Conservation (phyloP, 23 tunicate species). For the Clavelina lepadiformis region DNA sequence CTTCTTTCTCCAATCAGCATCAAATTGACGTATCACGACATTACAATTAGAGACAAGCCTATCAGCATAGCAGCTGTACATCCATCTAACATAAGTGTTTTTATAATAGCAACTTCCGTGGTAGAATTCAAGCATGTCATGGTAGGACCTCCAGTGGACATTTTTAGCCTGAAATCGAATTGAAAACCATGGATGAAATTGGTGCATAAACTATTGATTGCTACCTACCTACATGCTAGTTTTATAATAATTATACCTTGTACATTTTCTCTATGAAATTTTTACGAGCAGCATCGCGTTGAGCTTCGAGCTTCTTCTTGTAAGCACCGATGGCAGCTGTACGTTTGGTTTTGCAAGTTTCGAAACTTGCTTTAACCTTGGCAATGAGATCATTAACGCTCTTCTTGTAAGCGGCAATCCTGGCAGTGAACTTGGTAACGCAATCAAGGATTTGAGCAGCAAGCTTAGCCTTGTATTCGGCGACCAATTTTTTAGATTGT, state of each 20-base stretch:
- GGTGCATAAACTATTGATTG: no score
- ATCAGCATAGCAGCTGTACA: slow-evolving; percentile 18
- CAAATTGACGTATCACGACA: slow-evolving; percentile 24
- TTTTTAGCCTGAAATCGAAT: slow-evolving; percentile 27
- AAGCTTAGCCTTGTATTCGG: not conserved
- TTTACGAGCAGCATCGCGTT: not conserved
- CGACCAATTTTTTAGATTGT: not conserved
- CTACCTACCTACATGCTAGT: no score
- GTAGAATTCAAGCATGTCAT: slow-evolving; percentile 15
- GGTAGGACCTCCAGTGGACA: slow-evolving; percentile 26
- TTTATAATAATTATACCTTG: no score
- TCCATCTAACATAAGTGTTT: slow-evolving; percentile 1
- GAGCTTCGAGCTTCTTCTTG: slow-evolving; percentile 36
- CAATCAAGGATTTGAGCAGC: not conserved
- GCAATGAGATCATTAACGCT: slow-evolving; percentile 9
- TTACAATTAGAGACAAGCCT: not conserved
- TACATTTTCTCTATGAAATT: no score
- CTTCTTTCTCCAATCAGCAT: slow-evolving; percentile 20
- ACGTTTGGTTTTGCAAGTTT: slow-evolving; percentile 22
- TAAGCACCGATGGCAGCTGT: slow-evolving; percentile 15
- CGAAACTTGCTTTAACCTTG: slow-evolving; percentile 1
- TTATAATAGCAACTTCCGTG: slow-evolving; percentile 28
- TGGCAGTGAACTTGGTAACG: slow-evolving; percentile 2
- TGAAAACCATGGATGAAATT: no score
- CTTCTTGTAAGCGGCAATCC: slow-evolving; percentile 13